These are phyloP conservation scores for Plodia interpunctella DNA, from an alignment of 1,140 invertebrate genomes.

Conservation along the genomic window DNA sequence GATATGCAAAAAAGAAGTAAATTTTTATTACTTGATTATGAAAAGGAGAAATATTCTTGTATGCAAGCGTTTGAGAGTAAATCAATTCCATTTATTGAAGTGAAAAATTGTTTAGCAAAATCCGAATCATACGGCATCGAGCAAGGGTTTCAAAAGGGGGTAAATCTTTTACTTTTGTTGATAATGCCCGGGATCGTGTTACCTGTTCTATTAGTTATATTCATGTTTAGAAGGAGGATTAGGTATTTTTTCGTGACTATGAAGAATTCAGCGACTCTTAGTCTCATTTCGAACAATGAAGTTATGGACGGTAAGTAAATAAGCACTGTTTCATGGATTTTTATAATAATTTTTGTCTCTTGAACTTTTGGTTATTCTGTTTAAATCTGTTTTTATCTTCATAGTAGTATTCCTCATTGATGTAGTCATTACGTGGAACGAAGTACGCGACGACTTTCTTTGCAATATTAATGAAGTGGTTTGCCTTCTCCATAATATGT, in stretches of 20 bases:
- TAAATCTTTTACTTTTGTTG: conserved; percentile 33
- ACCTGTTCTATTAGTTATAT: conserved; percentile 40
- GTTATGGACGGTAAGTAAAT: conserved; percentile 45
- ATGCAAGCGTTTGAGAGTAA: conserved; percentile 30
- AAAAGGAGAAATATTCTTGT: conserved; percentile 42
- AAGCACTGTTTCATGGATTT: no score
- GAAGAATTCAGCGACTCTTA: conserved; percentile 71
- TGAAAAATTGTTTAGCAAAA: conserved; percentile 31
- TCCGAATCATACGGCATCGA: background rate
- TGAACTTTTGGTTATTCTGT: no score
- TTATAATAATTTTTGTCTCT: no score
- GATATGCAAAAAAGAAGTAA: conserved; percentile 22
- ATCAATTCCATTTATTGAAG: conserved; percentile 28
- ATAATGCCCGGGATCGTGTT: conserved; percentile 40
- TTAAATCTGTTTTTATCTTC: no score
- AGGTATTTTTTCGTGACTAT: conserved; percentile 78
- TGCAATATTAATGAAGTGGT: no score
- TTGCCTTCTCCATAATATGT: no score
- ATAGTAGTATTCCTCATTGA: no score
- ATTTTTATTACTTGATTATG: conserved; percentile 50
- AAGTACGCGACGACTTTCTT: no score
- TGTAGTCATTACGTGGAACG: no score
- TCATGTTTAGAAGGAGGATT: conserved; percentile 71
- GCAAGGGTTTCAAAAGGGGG: conserved; percentile 31
- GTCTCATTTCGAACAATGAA: conserved; percentile 57